Percentiles rank a stretch among this genome's conserved stretches.
Evolutionary conservation across 2,113 vertebrate species (phyloP).

Genomic region (Muscicapa adusta): DNA sequence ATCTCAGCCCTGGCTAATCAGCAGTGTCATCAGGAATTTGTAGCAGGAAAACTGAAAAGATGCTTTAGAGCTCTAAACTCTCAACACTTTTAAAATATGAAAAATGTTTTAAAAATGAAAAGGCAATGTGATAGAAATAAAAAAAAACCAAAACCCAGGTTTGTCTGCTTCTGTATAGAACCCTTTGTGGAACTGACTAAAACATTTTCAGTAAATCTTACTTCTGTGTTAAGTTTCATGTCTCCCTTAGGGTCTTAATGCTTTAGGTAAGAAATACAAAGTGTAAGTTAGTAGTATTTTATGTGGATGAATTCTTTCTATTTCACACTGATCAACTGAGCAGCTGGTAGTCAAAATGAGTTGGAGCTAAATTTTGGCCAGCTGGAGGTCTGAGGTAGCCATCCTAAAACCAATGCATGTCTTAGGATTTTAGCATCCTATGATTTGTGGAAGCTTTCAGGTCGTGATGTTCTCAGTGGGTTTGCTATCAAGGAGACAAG

Average conservation of each 20-base stretch:
- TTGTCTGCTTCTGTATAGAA: neutral
- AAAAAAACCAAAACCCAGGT: rapidly evolving
- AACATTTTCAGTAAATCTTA: neutral
- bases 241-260: neutral
- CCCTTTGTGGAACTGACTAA: neutral
- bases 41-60: neutral
- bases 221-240: neutral
- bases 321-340: neutral
- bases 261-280: neutral
- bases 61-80: neutral
- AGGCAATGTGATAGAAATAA: neutral
- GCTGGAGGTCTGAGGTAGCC: neutral
- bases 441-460: neutral
- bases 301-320: neutral
- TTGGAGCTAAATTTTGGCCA: neutral
- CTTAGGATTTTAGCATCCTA: neutral
- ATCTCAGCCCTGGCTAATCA: neutral
- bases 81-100: neutral
- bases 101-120: neutral
- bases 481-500: neutral
- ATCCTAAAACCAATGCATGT: neutral
- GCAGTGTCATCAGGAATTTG: neutral
- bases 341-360: neutral
- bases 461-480: neutral
- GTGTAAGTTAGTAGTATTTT: neutral